These are phyloP conservation scores for Balanococcus diminutus DNA, from an alignment of 2,888 invertebrate species.

Conservation along the genomic window DNA sequence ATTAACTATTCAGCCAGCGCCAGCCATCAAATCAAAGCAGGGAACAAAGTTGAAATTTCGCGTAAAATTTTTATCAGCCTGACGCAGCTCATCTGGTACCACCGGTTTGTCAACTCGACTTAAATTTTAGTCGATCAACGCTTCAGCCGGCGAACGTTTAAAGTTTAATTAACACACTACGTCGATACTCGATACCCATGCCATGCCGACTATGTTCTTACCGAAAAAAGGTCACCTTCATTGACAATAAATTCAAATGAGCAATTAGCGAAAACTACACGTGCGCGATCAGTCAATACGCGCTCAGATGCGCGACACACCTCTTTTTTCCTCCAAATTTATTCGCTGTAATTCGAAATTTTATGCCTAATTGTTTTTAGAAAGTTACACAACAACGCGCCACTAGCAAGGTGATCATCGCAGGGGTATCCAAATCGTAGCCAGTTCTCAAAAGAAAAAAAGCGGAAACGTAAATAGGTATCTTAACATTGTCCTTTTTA, in stretches of 20 bases:
- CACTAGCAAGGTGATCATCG: constrained; percentile 30
- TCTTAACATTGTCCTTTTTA: constrained; percentile 26
- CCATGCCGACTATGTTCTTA: not conserved
- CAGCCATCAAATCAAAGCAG: no score
- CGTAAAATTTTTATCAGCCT: not conserved
- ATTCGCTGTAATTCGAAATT: not conserved
- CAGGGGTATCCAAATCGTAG: not conserved
- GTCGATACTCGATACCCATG: no score
- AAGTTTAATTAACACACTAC: not conserved
- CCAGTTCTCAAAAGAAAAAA: not conserved
- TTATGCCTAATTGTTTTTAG: not conserved
- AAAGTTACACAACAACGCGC: constrained; percentile 15
- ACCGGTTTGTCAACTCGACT: not conserved
- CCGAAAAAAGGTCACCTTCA: constrained; percentile 30
- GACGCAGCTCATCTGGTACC: constrained; percentile 15
- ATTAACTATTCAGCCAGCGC: no score
- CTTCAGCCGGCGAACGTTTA: not conserved
- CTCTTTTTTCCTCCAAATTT: not conserved
- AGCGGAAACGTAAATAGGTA: constrained; percentile 23
- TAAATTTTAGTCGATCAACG: not conserved
- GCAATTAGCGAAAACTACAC: constrained; percentile 35
- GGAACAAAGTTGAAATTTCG: not conserved
- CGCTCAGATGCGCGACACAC: constrained; percentile 17
- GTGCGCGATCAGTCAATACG: constrained; percentile 3
- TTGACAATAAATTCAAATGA: constrained; percentile 26